Conservation (phyloP, 2,888 invertebrate genomes). For the Drosophila borealis region DNA sequence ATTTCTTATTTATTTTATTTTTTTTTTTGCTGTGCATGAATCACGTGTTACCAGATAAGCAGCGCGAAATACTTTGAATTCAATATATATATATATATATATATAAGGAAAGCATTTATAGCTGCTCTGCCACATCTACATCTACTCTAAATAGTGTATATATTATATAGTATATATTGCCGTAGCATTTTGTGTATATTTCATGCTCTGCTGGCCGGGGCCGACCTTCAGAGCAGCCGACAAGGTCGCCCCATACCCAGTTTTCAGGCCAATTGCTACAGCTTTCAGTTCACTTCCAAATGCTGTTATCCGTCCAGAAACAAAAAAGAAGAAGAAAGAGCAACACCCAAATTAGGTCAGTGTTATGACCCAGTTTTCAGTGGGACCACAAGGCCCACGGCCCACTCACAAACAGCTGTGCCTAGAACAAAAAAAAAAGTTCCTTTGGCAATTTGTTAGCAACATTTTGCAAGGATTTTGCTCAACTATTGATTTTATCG, state of each 20-base stretch:
- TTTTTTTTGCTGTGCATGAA: slow-evolving; percentile 13
- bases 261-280: slow-evolving; percentile 18
- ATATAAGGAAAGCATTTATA: not conserved
- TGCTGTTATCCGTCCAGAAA: slow-evolving; percentile 9
- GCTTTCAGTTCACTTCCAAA: slow-evolving; percentile 21
- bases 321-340: not conserved
- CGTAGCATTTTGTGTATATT: slow-evolving; percentile 16
- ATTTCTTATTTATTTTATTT: not conserved
- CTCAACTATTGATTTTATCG: slow-evolving; percentile 22
- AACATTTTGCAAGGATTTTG: slow-evolving; percentile 16
- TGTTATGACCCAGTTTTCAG: slow-evolving; percentile 74
- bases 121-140: not conserved
- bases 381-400: no score
- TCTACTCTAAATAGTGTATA: not conserved
- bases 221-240: slow-evolving; percentile 49
- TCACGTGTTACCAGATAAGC: slow-evolving; percentile 39
- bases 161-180: slow-evolving; percentile 3
- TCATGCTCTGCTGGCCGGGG: slow-evolving; percentile 34
- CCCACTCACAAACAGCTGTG: not conserved
- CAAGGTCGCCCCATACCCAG: slow-evolving; percentile 43
- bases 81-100: slow-evolving; percentile 1
- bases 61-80: slow-evolving; percentile 16
- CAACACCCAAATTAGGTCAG: slow-evolving; percentile 64
- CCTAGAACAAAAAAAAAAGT: not conserved
- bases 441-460: slow-evolving; percentile 1